phyloP scores from a whole-genome alignment of 2,797 vertebrate genomes.

The Chaetodon trifasciatus region DNA sequence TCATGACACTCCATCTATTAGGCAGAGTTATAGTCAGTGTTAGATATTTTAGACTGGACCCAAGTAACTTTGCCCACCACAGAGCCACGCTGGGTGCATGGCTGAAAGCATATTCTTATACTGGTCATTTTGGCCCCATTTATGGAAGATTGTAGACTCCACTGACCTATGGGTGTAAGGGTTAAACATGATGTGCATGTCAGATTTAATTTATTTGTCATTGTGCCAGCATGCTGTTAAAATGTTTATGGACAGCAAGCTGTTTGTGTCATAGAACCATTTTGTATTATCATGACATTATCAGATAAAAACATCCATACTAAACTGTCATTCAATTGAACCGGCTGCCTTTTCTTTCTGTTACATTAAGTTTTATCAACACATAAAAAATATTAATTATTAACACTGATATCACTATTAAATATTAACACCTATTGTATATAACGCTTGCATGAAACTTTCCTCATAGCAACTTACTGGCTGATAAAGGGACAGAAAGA shows the following conservation, averaged over 20 bases:
- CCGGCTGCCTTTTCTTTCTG: background rate
- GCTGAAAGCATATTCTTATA: background rate
- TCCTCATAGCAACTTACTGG: background rate
- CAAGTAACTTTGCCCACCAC: background rate
- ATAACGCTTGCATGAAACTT: too few relatives aligned
- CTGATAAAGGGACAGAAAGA: background rate
- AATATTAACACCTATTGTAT: background rate
- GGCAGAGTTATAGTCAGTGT: background rate
- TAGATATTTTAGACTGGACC: background rate
- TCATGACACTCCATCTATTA: background rate
- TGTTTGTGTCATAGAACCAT: slow-evolving; percentile 5
- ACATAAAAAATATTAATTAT: background rate
- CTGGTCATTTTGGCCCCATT: background rate
- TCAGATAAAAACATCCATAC: background rate
- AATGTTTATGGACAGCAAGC: background rate
- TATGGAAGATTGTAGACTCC: background rate
- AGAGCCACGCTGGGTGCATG: background rate
- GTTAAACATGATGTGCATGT: background rate
- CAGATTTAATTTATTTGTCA: background rate
- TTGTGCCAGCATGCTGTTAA: background rate
- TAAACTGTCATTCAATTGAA: too few relatives aligned
- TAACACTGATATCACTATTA: background rate
- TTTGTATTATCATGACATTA: background rate
- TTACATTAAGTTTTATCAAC: background rate
- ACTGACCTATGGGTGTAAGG: background rate